phyloP scores from a whole-genome alignment of 2,113 vertebrate species.

The Xenotilapia caudafasciata region DNA sequence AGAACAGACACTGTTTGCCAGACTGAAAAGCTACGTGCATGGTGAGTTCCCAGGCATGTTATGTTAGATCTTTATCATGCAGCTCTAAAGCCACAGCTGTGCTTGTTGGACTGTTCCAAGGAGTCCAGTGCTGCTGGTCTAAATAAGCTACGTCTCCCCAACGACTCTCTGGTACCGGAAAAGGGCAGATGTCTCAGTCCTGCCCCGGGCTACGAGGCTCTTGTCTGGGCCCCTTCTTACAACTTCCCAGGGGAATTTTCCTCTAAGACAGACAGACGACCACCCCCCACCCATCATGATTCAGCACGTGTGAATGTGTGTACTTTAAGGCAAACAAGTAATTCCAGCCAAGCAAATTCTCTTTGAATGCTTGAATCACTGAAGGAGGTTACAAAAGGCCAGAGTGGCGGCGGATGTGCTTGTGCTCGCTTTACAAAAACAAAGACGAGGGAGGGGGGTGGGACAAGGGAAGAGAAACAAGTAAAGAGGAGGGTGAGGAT shows the following conservation, averaged over 20 bases:
- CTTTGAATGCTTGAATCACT: conserved; percentile 21
- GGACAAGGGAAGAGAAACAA: neutral
- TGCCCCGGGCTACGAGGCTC: conserved; percentile 42
- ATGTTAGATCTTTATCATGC: conserved; percentile 43
- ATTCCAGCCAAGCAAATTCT: conserved; percentile 22
- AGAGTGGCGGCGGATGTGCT: conserved; percentile 29
- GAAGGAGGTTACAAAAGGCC: conserved; percentile 39
- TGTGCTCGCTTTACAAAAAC: conserved; percentile 28
- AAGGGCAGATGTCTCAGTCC: conserved; percentile 60
- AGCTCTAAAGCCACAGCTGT: conserved; percentile 40
- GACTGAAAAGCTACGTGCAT: neutral
- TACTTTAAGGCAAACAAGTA: neutral
- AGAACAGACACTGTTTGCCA: neutral
- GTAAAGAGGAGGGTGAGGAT: neutral
- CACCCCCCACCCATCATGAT: neutral
- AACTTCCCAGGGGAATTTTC: conserved; percentile 48
- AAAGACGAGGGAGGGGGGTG: neutral
- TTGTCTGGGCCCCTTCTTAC: conserved; percentile 46
- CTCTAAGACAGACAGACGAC: conserved; percentile 29
- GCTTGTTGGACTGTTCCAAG: conserved; percentile 1
- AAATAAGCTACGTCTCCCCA: neutral
- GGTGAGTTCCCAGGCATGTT: conserved; percentile 10
- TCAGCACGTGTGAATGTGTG: conserved; percentile 18
- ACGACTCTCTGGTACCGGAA: conserved; percentile 31
- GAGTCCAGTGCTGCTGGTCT: neutral